Base-by-base conservation (phyloP, 2,797 vertebrate genomes). In the Peromyscus aztecus region DNA sequence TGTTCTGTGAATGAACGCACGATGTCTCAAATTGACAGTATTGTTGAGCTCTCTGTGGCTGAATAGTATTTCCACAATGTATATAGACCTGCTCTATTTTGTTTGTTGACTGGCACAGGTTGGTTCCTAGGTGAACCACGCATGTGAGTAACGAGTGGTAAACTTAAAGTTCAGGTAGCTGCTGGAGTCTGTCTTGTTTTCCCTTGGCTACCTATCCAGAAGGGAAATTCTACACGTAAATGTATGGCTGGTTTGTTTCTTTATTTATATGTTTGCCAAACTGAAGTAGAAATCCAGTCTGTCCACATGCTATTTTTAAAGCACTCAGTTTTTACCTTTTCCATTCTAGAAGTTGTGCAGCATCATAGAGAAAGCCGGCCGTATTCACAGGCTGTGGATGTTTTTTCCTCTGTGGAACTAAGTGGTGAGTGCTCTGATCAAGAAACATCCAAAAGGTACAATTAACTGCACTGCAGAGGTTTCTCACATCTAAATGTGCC, bases 261-360 rank as follows among this genome's bases (percentile, higher is more conserved):
- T 49, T 85, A 3, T 78, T 31, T 87, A 11, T 29, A 59, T 89
- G 57, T 76, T 82, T 93, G 84, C 27, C 73, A 76, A 93, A 90
- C 43, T 3, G 76, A 84, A 94, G 63, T 89, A 94, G 69, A 31
- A 90, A 67, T 77, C 7, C 3, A 85, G n/a, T 80, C 31, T 83
- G 46, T 69, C 40, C 8, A 75, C 93, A 83, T 84, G n/a, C 67
- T 5, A 90, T 92, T 37, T 85, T 61, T 1, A 76, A 88, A 94
- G 63, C 52, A 19, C 61, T 57, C 29, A 46, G n/a, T 29, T 59
- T 95, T 91, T 84, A 59, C 2, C 24, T 43, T 52, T 46, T 59
- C 73, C 19, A 4, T 77, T 85, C 49, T 27, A 92, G n/a, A 95
- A 95, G 7, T 27, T 84, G 3, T 95, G 31, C 9, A 73, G 40